phyloP scores from a whole-genome alignment of 2,113 vertebrate genomes.

The Oreochromis niloticus region DNA sequence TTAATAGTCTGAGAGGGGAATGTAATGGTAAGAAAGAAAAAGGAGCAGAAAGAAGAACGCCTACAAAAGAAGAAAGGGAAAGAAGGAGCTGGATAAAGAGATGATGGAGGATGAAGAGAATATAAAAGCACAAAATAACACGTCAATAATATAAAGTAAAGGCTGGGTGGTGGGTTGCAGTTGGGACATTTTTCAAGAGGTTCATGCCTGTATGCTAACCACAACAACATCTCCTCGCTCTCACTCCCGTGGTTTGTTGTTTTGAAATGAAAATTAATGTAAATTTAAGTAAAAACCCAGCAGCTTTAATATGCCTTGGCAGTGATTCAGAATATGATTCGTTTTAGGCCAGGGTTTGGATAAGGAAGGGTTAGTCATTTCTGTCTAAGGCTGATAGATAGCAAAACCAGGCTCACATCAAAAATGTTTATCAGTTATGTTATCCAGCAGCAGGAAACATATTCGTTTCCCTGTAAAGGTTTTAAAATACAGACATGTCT shows the following conservation, averaged over 20 bases:
- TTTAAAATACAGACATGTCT: background rate
- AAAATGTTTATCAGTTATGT: background rate
- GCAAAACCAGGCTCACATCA: background rate
- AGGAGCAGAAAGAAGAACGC: background rate
- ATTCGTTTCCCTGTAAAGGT: background rate
- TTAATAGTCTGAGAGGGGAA: background rate
- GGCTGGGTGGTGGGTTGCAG: background rate
- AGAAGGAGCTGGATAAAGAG: background rate
- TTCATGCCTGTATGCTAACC: background rate
- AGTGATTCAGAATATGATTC: background rate
- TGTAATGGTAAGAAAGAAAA: background rate
- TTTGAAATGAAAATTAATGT: background rate
- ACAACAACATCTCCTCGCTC: background rate
- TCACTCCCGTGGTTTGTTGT: background rate
- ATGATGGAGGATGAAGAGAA: background rate
- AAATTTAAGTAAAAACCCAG: background rate
- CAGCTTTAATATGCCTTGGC: background rate
- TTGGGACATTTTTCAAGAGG: background rate
- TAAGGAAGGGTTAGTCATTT: background rate
- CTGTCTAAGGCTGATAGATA: background rate
- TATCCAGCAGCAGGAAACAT: background rate
- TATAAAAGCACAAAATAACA: background rate
- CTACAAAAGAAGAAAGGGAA: background rate
- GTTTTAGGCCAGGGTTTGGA: background rate
- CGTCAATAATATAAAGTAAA: background rate